Evolutionary conservation across 2,113 vertebrate genomes (phyloP).

Genomic region (Loxodonta africana): DNA sequence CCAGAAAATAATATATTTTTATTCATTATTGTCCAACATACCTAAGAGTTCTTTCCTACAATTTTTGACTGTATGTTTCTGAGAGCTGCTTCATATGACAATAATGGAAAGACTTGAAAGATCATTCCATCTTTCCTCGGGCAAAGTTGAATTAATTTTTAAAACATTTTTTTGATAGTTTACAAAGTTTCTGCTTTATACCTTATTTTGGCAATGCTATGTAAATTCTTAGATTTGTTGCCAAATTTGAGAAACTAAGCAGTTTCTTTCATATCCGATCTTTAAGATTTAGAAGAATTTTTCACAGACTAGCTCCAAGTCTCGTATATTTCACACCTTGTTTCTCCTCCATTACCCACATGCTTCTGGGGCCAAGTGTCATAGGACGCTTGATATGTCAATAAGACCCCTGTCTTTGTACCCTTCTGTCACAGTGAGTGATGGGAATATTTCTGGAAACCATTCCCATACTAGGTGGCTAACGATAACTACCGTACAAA

Average conservation of each 20-base stretch:
- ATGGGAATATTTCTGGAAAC: slow-evolving; percentile 2
- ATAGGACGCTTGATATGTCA: neutral
- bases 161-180: neutral
- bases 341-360: neutral
- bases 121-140: neutral
- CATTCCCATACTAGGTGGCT: neutral
- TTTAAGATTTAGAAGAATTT: neutral
- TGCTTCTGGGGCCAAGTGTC: neutral
- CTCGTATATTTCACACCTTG: neutral
- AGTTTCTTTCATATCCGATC: neutral
- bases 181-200: slow-evolving; percentile 27
- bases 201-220: neutral
- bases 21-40: neutral
- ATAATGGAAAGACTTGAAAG: neutral
- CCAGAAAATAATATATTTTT: neutral
- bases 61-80: neutral
- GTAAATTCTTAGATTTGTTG: neutral
- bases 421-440: neutral
- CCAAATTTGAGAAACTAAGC: neutral
- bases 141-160: neutral
- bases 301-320: slow-evolving; percentile 6
- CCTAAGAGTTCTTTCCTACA: neutral
- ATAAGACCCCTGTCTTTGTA: neutral
- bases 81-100: neutral
- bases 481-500: neutral